Conservation (phyloP, 2,113 vertebrate species). For the Nothocercus julius region DNA sequence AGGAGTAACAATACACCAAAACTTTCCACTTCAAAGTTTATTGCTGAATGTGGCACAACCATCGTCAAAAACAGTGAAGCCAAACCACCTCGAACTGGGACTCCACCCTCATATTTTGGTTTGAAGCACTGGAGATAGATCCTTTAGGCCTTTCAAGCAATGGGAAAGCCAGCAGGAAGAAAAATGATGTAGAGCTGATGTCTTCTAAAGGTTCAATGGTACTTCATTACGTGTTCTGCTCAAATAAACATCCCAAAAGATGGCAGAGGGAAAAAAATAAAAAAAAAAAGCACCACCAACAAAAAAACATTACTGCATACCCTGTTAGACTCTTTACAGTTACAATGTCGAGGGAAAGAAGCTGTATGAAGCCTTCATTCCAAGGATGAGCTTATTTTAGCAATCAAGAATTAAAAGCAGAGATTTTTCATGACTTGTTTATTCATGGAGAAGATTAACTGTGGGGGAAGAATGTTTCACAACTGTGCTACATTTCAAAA, state of each 20-base stretch:
- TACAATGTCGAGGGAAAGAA: neutral
- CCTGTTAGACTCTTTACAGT: neutral
- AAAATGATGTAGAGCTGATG: neutral
- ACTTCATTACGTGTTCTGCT: neutral
- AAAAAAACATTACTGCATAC: neutral
- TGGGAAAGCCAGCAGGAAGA: neutral
- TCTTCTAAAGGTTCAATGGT: neutral
- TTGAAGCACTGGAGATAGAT: neutral
- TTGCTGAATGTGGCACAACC: neutral
- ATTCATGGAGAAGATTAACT: neutral
- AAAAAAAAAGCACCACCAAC: too few species aligned
- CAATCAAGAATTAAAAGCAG: neutral
- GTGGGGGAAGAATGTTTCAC: neutral
- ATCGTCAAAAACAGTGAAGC: neutral
- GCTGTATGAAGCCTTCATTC: neutral
- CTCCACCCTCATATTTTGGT: neutral
- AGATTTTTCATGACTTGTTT: neutral
- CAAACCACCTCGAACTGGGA: neutral
- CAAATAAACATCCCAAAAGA: neutral
- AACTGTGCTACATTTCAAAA: neutral
- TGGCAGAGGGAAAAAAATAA: neutral
- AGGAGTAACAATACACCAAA: neutral
- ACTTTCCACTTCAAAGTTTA: neutral
- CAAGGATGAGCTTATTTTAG: neutral
- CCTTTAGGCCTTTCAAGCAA: neutral